phyloP scores from a whole-genome alignment of 64 coral and sea anemone genomes.

The Trachythela sp. region DNA sequence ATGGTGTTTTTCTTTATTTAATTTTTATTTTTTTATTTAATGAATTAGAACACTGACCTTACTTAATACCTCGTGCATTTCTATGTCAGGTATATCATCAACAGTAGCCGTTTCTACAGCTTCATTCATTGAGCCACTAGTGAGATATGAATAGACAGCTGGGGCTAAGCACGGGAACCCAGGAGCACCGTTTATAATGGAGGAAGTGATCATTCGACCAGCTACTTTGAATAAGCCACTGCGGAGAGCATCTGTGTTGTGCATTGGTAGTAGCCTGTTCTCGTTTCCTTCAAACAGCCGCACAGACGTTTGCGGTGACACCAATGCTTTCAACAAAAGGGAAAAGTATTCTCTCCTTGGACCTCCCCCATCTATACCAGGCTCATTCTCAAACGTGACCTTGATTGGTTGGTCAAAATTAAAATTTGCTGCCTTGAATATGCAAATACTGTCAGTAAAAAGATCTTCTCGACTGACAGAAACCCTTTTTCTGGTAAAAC shows the following conservation, averaged over 20 bases:
- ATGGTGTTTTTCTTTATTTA: too few species aligned
- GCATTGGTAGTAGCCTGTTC: background rate
- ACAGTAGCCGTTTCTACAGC: too few species aligned
- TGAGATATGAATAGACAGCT: too few species aligned
- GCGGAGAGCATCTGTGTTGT: slow-evolving; percentile 6
- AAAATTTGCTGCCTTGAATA: slow-evolving; percentile 1
- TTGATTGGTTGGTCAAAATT: background rate
- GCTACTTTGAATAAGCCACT: too few species aligned
- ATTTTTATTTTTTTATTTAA: too few species aligned
- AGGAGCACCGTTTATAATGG: background rate
- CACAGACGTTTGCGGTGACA: background rate
- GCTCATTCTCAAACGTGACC: background rate
- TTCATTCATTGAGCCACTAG: too few species aligned
- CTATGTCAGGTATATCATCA: too few species aligned
- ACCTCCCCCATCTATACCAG: background rate
- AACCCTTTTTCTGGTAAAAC: background rate
- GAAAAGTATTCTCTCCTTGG: background rate
- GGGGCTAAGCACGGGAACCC: background rate
- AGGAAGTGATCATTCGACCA: background rate
- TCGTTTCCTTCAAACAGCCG: background rate
- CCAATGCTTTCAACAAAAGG: background rate
- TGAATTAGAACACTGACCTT: too few species aligned
- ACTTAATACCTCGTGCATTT: too few species aligned
- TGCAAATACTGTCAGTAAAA: background rate
- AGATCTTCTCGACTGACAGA: background rate